Percentiles rank a stretch among this genome's conserved stretches.
Evolutionary conservation across 2,888 invertebrate genomes (phyloP).

Genomic region (Ennomos fuscantarius): DNA sequence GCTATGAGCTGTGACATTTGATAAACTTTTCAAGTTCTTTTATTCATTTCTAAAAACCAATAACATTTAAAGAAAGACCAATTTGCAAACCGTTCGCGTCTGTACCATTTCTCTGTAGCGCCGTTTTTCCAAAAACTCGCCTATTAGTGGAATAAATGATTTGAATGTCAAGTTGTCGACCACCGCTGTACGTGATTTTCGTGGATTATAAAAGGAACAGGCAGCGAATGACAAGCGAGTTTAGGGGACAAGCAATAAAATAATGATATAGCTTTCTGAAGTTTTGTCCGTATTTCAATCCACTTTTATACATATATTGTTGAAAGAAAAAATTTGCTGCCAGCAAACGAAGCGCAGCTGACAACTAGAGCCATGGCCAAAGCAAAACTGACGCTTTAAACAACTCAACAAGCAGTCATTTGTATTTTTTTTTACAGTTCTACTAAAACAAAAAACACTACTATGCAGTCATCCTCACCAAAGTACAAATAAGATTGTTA

Average conservation of each 20-base stretch:
- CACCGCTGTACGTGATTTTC: conserved; percentile 43
- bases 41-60: conserved; percentile 14
- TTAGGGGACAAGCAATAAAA: not conserved
- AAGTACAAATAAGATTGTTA: too few relatives aligned
- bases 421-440: not conserved
- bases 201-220: conserved; percentile 38
- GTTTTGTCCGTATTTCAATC: too few relatives aligned
- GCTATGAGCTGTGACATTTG: too few relatives aligned
- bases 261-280: too few relatives aligned
- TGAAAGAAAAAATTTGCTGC: too few relatives aligned
- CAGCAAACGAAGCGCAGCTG: too few relatives aligned
- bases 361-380: too few relatives aligned
- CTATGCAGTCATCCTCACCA: too few relatives aligned
- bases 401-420: not conserved
- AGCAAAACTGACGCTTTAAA: not conserved
- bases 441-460: too few relatives aligned
- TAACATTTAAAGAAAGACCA: conserved; percentile 23
- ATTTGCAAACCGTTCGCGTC: conserved; percentile 37
- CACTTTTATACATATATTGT: too few relatives aligned
- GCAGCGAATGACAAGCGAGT: conserved; percentile 11
- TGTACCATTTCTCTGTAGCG: conserved; percentile 33
- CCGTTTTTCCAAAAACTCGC: conserved; percentile 33
- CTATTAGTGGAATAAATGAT: conserved; percentile 38
- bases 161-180: conserved; percentile 43
- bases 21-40: too few relatives aligned